Conservation (phyloP, 2,113 vertebrate genomes). For the Rousettus leschenaultii region DNA sequence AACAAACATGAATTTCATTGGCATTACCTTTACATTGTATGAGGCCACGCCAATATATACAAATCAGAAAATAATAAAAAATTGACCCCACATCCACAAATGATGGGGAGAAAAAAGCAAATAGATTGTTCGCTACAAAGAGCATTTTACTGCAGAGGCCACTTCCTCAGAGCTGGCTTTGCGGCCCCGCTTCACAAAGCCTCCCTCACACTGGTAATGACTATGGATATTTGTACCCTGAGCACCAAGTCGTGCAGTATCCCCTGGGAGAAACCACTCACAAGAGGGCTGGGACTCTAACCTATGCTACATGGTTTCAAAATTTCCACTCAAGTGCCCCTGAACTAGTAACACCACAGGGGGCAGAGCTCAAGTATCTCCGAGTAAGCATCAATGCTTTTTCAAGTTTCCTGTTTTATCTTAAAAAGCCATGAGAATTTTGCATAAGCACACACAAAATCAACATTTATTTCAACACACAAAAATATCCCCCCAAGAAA, state of each 20-base stretch:
- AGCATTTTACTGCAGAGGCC: not conserved
- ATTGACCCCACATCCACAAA: not conserved
- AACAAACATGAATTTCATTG: constrained; percentile 20
- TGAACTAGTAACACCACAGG: not conserved
- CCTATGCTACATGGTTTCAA: too few species aligned
- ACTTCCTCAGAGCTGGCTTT: not conserved
- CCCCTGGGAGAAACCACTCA: not conserved
- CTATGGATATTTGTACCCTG: accelerated
- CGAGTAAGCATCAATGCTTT: not conserved
- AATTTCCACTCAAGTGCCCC: not conserved
- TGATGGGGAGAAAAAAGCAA: not conserved
- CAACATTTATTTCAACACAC: not conserved
- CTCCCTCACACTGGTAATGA: not conserved
- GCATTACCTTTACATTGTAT: not conserved
- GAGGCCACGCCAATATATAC: not conserved
- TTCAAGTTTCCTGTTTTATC: not conserved
- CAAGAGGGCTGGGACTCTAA: accelerated
- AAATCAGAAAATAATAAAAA: not conserved
- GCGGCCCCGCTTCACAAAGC: not conserved
- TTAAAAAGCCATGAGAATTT: not conserved
- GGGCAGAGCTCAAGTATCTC: not conserved
- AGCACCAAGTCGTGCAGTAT: not conserved
- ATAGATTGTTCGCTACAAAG: not conserved
- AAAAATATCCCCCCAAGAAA: not conserved
- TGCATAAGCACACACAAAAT: not conserved